Conservation (phyloP, 2,888 invertebrate species). For the Lamellibrachia satsuma region DNA sequence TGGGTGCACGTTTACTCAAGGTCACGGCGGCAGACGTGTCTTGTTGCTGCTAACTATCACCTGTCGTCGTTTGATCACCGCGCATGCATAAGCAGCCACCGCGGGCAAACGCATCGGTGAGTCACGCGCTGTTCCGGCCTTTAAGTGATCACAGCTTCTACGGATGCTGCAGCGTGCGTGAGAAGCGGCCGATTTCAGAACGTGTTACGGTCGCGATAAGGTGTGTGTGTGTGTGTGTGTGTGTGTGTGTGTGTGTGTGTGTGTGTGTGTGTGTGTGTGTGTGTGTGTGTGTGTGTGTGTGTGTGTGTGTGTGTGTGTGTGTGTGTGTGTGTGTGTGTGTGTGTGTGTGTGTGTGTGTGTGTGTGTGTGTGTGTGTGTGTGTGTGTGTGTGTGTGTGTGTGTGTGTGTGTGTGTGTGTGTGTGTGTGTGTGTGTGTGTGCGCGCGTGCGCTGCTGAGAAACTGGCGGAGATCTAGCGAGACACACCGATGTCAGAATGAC, state of each 20-base stretch:
- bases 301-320: background rate
- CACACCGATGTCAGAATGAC: background rate
- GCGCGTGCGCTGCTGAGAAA: background rate
- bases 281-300: background rate
- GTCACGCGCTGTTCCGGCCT: background rate
- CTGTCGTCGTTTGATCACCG: background rate
- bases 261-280: too few species aligned
- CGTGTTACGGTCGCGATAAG: background rate
- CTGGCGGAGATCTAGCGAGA: background rate
- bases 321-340: background rate
- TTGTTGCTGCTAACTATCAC: constrained; percentile 9
- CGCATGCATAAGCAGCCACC: background rate
- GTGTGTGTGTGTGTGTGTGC: background rate
- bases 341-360: background rate
- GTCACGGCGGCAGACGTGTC: background rate
- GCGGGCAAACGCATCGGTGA: background rate
- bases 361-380: background rate
- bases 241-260: too few species aligned
- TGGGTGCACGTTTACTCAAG: background rate
- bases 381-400: background rate
- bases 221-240: background rate
- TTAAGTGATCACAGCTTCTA: background rate
- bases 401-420: background rate
- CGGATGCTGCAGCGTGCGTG: background rate
- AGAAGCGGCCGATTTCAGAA: background rate